Conservation (phyloP, 1,140 invertebrate species). For the Drosophila sp. region DNA sequence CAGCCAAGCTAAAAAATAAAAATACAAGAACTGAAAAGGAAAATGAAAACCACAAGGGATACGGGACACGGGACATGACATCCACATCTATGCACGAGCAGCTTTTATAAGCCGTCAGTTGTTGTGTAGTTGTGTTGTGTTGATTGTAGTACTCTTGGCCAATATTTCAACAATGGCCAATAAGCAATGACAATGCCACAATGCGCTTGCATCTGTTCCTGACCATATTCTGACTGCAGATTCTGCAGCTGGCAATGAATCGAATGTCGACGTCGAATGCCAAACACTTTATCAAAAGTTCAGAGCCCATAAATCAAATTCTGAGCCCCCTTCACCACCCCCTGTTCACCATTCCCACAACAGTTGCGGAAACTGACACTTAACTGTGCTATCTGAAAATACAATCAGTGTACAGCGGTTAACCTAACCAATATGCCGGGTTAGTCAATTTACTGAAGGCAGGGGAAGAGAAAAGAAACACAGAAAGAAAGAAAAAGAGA, state of each 20-base stretch:
- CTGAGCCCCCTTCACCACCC: background rate
- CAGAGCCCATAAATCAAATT: constrained; percentile 71
- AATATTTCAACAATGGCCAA: constrained; percentile 52
- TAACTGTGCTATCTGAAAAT: constrained; percentile 48
- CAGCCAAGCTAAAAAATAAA: constrained; percentile 44
- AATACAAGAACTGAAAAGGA: constrained; percentile 1
- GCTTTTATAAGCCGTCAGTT: constrained; percentile 42
- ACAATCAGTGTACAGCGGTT: constrained; percentile 38
- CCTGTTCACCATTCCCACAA: background rate
- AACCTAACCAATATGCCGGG: constrained; percentile 31
- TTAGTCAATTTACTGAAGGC: constrained; percentile 16
- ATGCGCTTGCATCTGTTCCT: constrained; percentile 31
- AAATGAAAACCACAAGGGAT: constrained; percentile 39
- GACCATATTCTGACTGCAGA: constrained; percentile 2
- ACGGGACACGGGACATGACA: constrained; percentile 34
- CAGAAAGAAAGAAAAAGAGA: background rate
- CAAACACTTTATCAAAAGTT: constrained; percentile 79
- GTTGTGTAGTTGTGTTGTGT: background rate
- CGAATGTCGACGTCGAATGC: constrained; percentile 52
- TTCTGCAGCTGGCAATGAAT: constrained; percentile 23
- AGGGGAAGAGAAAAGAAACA: background rate
- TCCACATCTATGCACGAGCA: constrained; percentile 58
- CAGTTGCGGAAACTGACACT: constrained; percentile 40
- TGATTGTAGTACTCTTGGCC: background rate
- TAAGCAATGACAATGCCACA: constrained; percentile 63